Evolutionary conservation across 1,140 invertebrate species (phyloP), one percentile per base, ranked within the genome.

Genomic region (Drosophila nasuta): DNA sequence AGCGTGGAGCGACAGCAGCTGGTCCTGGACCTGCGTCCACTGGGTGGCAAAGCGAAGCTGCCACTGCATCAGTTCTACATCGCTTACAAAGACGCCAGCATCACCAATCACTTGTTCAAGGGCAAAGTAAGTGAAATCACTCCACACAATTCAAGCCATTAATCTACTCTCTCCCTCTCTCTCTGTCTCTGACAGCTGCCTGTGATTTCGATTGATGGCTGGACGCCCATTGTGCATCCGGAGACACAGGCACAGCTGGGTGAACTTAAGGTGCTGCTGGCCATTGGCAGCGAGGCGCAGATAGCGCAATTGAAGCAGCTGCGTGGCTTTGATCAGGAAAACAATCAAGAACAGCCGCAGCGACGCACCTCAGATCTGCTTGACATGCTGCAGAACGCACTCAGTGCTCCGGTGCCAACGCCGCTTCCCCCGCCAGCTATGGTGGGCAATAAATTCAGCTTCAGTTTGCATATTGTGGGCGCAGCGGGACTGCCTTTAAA

Each of bases 11-110:
- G 94, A 41, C 95, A 95, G 87, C 93, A 93, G 65, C 93, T 95
- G 73, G 83, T 94, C 2, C 81, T 94, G n/a, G 94, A 95, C 79
- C 91, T 95, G 52, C 94, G 93, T 73, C 93, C 93, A 8, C 60
- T 90, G 1, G 76, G 95, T 30, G 95, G 94, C 30, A 92, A 95
- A 49, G 92, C 93, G 3, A 94, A 94, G 82, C 75, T 95, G 41
- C 92, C 94, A 5, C 82, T 95, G 35, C 94, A 95, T 88, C 94
- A 95, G 57, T 93, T 95, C 75, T 95, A 94, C 70, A 83, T 95
- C 28, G 94, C 94, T 1, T 95, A 94, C 73, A 92, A 94, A 73
- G 94, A 95, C 92, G 90, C 93, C 41, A 91, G 91, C 41, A 93
- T 95, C 60, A 91, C 94, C 56, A 93, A 94, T 72, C 93, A 94